Conservation (phyloP, 2,113 vertebrate genomes). For the Rhinichthys klamathensis region DNA sequence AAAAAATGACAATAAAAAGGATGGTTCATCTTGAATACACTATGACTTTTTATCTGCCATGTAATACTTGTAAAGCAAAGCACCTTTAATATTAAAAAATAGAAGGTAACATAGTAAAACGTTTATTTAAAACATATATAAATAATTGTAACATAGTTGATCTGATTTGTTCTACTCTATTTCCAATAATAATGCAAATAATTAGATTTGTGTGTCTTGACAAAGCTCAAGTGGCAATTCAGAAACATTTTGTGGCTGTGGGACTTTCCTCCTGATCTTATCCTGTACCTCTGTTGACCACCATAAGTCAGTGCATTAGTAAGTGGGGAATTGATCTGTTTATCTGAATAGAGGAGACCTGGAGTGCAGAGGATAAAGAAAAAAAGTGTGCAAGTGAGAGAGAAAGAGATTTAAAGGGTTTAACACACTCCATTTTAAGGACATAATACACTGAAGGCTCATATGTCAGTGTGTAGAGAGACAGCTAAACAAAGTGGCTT, state of each 20-base stretch:
- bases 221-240: not conserved
- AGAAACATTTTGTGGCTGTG: not conserved
- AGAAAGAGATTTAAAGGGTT: not conserved
- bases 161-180: not conserved
- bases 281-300: not conserved
- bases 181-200: not conserved
- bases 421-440: not conserved
- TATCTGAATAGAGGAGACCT: slow-evolving; percentile 1
- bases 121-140: too few relatives aligned
- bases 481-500: not conserved
- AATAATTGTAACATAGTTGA: not conserved
- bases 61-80: not conserved
- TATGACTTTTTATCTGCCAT: not conserved
- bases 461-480: not conserved
- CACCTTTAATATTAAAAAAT: not conserved
- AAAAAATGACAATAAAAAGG: not conserved
- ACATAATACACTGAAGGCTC: not conserved
- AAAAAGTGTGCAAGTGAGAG: not conserved
- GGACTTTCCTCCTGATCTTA: not conserved
- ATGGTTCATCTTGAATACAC: not conserved
- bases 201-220: not conserved
- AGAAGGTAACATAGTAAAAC: not conserved
- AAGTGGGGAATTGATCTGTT: not conserved
- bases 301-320: not conserved
- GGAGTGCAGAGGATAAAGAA: not conserved